Base-by-base conservation (phyloP, 2,113 vertebrate species). In the Meles meles region DNA sequence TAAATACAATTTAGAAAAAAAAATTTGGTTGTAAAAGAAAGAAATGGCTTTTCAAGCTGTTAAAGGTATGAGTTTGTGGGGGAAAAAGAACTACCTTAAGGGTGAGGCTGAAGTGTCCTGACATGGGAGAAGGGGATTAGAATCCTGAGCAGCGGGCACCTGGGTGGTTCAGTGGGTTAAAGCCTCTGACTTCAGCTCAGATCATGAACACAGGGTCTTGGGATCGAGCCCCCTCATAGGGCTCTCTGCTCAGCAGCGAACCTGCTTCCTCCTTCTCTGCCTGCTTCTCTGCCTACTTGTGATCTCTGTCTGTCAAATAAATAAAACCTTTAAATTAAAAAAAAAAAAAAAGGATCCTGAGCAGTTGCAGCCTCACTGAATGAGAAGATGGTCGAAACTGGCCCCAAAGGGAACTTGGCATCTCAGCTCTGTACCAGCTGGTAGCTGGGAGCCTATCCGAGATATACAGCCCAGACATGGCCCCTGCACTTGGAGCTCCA, bases 1-100 rank as follows among this genome's bases (percentile, higher is more conserved):
- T 23, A 93, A 93, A 72, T 61, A 47, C 17, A 12, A n/a, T 92
- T 92, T 83, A 47, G 65, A 84, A 59, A 95, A 96, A 89, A 63
- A 52, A 25, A 13, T 55, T 90, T 69, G 18, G 29, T 59, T 86
- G 17, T 76, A 10, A 44, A 79, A 85, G 88, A 72, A 79, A 77
- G 14, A 86, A 72, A 49, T 52, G 18, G 0, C 18, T 95, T 93
- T 86, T 42, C 11, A 37, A 67, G 14, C 5, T 47, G 1, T n/a
- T 77, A 63, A 42, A 74, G 20, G 13, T 90, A 3, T 27, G 80
- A 77, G 61, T 15, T 44, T 82, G 20, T 34, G 3, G 13, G 31
- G 6, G 14, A 6, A 29, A 6, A 4, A 12, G 63, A 11, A 67
- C 63, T 34, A 18, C 17, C 34, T 82, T 49, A 88, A 88, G 71